Evolutionary conservation across 2,797 vertebrate species (phyloP).

Genomic region (Betta splendens): DNA sequence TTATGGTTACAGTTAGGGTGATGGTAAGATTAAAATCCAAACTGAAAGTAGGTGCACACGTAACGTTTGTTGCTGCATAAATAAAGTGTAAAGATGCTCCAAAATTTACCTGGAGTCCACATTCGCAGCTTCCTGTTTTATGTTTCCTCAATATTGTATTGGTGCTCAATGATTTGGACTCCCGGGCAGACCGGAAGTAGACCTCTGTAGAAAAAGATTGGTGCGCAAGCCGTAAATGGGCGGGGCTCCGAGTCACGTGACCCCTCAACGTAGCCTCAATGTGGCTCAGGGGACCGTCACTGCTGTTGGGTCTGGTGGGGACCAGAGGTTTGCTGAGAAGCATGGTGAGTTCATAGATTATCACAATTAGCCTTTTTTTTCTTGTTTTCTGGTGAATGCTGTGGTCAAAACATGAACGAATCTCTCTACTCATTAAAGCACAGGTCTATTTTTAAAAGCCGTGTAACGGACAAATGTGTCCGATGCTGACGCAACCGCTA

Average conservation of each 20-base stretch:
- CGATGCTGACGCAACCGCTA: constrained; percentile 11
- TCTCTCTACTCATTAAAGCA: not conserved
- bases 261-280: constrained; percentile 20
- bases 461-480: constrained; percentile 50
- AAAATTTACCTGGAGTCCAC: too few relatives aligned
- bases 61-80: too few relatives aligned
- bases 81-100: too few relatives aligned
- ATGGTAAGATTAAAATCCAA: too few relatives aligned
- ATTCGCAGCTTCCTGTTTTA: too few relatives aligned
- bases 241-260: constrained; percentile 16
- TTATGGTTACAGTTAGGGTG: too few relatives aligned
- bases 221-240: constrained; percentile 19
- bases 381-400: not conserved
- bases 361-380: accelerated
- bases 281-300: constrained; percentile 42
- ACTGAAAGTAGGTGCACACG: too few relatives aligned
- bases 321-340: constrained; percentile 43
- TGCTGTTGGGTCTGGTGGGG: constrained; percentile 46
- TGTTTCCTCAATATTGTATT: too few relatives aligned
- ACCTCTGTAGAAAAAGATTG: too few relatives aligned
- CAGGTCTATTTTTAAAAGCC: constrained; percentile 49
- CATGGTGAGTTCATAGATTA: constrained; percentile 70
- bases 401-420: accelerated
- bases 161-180: too few relatives aligned
- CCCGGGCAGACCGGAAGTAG: too few relatives aligned